phyloP scores from a whole-genome alignment of 2,113 vertebrate species.

The Neogobius melanostomus region DNA sequence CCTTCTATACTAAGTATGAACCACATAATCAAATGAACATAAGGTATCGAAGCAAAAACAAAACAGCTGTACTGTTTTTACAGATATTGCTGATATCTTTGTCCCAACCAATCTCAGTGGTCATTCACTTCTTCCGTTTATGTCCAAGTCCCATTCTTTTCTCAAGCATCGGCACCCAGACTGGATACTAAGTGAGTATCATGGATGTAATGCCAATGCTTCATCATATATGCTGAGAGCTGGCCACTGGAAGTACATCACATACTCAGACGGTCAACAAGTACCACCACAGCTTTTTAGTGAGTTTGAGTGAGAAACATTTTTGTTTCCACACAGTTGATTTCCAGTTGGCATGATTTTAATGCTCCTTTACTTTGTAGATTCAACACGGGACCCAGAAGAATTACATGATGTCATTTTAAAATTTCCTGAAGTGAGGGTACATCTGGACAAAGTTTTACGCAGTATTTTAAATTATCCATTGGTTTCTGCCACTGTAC shows the following conservation, averaged over 20 bases:
- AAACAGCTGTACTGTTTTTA: slow-evolving; percentile 15
- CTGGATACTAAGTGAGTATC: slow-evolving; percentile 94
- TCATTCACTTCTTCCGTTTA: slow-evolving; percentile 81
- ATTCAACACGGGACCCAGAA: slow-evolving; percentile 84
- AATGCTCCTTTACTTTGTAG: slow-evolving; percentile 69
- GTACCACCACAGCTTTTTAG: slow-evolving; percentile 88
- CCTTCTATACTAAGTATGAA: slow-evolving; percentile 90
- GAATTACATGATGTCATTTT: slow-evolving; percentile 85
- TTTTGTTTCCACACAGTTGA: neutral
- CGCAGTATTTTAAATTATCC: slow-evolving; percentile 85
- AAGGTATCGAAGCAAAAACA: neutral
- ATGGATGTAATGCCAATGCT: slow-evolving; percentile 91
- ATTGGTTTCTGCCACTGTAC: slow-evolving; percentile 82
- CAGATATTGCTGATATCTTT: slow-evolving; percentile 84
- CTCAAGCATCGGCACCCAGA: slow-evolving; percentile 56
- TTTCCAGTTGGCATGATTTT: neutral
- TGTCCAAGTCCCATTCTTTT: slow-evolving; percentile 27
- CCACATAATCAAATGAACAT: neutral
- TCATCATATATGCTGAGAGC: slow-evolving; percentile 92
- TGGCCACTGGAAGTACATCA: slow-evolving; percentile 87
- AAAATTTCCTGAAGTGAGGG: slow-evolving; percentile 74
- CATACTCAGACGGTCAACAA: slow-evolving; percentile 84
- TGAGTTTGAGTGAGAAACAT: slow-evolving; percentile 55
- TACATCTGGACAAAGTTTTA: slow-evolving; percentile 81
- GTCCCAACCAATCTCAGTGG: slow-evolving; percentile 81